phyloP scores from a whole-genome alignment of 2,113 vertebrate species.

The Microcebus griseorufus region DNA sequence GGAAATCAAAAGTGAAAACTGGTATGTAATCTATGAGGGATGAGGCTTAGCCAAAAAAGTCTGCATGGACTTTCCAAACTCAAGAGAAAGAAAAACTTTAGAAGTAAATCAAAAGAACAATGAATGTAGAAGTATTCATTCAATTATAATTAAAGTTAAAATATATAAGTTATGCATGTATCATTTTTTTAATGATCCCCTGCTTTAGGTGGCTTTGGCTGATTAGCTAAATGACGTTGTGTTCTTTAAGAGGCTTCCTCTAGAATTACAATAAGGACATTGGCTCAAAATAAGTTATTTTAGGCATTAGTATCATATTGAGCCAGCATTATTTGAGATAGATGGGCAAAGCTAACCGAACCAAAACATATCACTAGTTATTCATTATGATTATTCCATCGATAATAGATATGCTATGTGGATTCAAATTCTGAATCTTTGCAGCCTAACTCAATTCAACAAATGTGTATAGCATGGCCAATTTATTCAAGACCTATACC shows the following conservation, averaged over 20 bases:
- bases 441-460: neutral
- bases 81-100: neutral
- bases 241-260: neutral
- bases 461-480: neutral
- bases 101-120: neutral
- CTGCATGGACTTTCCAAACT: neutral
- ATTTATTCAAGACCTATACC: neutral
- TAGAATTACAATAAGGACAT: neutral
- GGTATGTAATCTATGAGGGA: neutral
- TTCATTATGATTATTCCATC: neutral
- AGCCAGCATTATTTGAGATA: neutral
- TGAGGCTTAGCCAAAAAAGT: neutral
- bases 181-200: neutral
- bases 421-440: neutral
- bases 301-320: neutral
- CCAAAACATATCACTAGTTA: neutral
- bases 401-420: neutral
- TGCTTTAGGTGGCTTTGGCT: neutral
- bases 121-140: neutral
- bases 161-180: neutral
- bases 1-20: constrained; percentile 23
- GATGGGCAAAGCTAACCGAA: neutral
- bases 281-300: neutral
- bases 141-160: neutral
- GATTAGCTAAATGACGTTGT: neutral